phyloP scores from a whole-genome alignment of 1,140 invertebrate species.

The Cylas formicarius region DNA sequence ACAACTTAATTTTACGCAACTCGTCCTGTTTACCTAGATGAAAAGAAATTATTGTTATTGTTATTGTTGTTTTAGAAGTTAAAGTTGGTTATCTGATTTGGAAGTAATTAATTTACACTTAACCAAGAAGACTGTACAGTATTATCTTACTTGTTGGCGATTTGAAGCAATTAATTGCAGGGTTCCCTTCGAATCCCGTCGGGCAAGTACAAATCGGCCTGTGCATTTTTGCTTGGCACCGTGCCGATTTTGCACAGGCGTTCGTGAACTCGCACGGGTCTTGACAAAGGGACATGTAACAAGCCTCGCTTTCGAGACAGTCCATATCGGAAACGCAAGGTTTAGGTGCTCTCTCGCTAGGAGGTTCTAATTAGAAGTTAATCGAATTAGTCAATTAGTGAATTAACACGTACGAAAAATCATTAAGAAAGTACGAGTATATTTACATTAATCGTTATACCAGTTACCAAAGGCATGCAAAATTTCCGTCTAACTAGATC shows the following conservation, averaged over 20 bases:
- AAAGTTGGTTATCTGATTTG: no score
- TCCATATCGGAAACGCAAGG: slow-evolving; percentile 66
- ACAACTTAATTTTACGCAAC: no score
- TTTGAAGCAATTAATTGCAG: slow-evolving; percentile 63
- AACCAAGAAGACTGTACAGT: slow-evolving; percentile 3
- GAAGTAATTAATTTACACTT: slow-evolving; percentile 1
- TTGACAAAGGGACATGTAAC: slow-evolving; percentile 64
- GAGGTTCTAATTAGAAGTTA: slow-evolving; percentile 50
- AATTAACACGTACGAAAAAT: slow-evolving; percentile 17
- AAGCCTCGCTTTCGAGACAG: slow-evolving; percentile 66
- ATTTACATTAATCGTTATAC: slow-evolving; percentile 12
- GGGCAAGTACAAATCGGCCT: slow-evolving; percentile 71
- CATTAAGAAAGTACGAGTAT: slow-evolving; percentile 7
- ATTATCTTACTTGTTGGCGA: slow-evolving; percentile 60
- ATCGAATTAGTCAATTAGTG: slow-evolving; percentile 19
- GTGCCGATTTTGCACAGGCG: slow-evolving; percentile 62
- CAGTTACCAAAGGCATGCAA: slow-evolving; percentile 17
- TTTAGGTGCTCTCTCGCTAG: slow-evolving; percentile 56
- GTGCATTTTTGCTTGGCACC: slow-evolving; percentile 65
- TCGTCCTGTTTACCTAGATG: no score
- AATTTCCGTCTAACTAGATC: slow-evolving; percentile 4
- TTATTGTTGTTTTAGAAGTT: no score
- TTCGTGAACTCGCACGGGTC: slow-evolving; percentile 67
- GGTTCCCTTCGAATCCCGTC: slow-evolving; percentile 66
- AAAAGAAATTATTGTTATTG: no score